These are phyloP conservation scores for Erythrolamprus reginae DNA, from an alignment of 2,113 vertebrate species.

Conservation along the genomic window DNA sequence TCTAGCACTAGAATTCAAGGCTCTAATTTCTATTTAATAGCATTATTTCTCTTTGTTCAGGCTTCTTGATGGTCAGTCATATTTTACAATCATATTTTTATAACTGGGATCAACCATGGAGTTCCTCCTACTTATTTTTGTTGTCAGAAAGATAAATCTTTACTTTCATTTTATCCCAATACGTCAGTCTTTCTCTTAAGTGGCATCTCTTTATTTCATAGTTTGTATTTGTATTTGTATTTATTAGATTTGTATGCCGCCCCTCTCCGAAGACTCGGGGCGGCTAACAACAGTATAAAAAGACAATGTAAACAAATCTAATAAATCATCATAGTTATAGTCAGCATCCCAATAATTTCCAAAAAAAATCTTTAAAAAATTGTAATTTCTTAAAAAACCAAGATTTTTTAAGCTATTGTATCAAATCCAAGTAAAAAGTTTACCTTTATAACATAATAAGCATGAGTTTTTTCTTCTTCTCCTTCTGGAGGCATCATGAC, in stretches of 20 bases:
- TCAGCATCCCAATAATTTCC: not conserved
- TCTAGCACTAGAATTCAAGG: not conserved
- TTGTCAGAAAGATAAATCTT: not conserved
- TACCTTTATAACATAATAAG: conserved; percentile 89
- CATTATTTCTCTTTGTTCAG: not conserved
- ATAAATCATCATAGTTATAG: no score
- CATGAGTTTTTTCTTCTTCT: conserved; percentile 80
- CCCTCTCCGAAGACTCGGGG: no score
- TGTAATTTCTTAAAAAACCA: not conserved
- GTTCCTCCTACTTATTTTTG: not conserved
- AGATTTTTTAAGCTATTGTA: not conserved
- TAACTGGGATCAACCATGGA: not conserved
- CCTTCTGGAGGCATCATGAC: conserved; percentile 79
- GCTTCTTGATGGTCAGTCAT: not conserved
- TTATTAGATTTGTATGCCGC: no score
- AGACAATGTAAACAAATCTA: no score
- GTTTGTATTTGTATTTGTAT: no score
- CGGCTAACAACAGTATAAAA: no score
- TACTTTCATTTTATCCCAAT: not conserved
- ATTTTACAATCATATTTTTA: not conserved
- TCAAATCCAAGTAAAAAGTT: not conserved
- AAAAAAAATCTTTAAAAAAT: no score
- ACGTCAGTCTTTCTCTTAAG: not conserved
- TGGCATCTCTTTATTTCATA: not conserved
- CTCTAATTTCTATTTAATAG: not conserved